Evolutionary conservation across 2,797 vertebrate genomes (phyloP).

Genomic region (Menidia menidia): DNA sequence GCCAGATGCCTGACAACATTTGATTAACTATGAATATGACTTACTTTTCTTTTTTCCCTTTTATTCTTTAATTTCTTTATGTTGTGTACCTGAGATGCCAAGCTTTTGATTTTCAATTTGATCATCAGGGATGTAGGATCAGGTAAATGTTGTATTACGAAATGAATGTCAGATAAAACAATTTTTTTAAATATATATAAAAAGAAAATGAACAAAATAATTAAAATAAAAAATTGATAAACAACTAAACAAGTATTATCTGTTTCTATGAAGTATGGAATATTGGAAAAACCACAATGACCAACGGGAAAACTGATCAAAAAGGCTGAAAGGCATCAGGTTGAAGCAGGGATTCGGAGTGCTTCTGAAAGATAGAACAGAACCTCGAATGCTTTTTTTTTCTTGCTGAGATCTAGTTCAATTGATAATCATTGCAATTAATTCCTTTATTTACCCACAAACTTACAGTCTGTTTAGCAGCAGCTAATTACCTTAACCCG

Average conservation of each 20-base stretch:
- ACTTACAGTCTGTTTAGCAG: constrained; percentile 58
- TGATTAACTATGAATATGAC: constrained; percentile 47
- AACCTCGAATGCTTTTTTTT: constrained; percentile 20
- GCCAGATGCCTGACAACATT: constrained; percentile 16
- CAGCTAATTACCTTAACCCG: constrained; percentile 62
- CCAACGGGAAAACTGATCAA: constrained; percentile 44
- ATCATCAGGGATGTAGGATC: constrained; percentile 9
- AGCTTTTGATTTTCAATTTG: constrained; percentile 13
- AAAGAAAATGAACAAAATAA: constrained; percentile 24
- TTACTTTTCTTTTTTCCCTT: constrained; percentile 9
- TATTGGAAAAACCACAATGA: constrained; percentile 19
- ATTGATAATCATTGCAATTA: constrained; percentile 77
- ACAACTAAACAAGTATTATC: not conserved
- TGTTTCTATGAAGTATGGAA: not conserved
- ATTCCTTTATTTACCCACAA: constrained; percentile 61
- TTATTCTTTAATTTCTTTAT: not conserved
- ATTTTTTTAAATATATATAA: not conserved
- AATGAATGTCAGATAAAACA: not conserved
- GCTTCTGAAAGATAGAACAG: constrained; percentile 24
- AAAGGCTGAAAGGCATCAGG: constrained; percentile 48
- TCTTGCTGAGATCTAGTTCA: constrained; percentile 56
- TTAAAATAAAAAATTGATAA: not conserved
- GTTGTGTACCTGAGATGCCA: constrained; percentile 3
- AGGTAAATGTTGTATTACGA: constrained; percentile 10
- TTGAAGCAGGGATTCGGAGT: constrained; percentile 30